Evolutionary conservation across 2,113 vertebrate species (phyloP), one percentile per base, ranked within the genome.

Genomic region (Platanista minor): DNA sequence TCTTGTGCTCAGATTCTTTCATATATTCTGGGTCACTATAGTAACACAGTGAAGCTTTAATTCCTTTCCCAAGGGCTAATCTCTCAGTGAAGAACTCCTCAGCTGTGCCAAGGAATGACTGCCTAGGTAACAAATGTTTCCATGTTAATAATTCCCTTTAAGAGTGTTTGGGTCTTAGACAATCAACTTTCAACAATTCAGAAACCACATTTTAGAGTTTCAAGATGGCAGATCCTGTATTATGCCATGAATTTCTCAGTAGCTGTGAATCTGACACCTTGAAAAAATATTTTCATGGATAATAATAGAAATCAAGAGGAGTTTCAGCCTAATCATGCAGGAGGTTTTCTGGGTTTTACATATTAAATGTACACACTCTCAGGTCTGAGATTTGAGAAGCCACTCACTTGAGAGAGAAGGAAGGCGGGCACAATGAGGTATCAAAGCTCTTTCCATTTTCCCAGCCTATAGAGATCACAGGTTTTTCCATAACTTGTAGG

Each of bases 121-220:
- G 8, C 21, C 33, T 29, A n/a, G 57, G 25, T 78, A 80, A 43
- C 20, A 39, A 9, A 57, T 36, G 33, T 74, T 62, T 64, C 90
- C 41, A n/a, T 33, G 61, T 52, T 88, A 90, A 77, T 36, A 64
- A 67, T 66, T 81, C 33, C 66, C 17, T 62, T 77, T 88, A 15
- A 49, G 57, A 74, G 36, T 9, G 11, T 82, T 69, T 71, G n/a
- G 54, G 39, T 36, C 18, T 80, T 61, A 94, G 18, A 83, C 11
- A 89, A 75, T 61, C 25, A 6, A 36, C 25, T 90, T 80, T 61
- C 75, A 59, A 23, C 15, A 54, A 54, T 74, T 75, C 17, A 39
- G 21, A 96, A 94, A 91, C 67, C 10, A 41, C 23, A 86, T 33
- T 93, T 80, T 31, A 66, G 29, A 52, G 14, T 81, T 36, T 78